These are phyloP conservation scores for Melospiza melodia DNA, from an alignment of 2,113 vertebrate species.

Conservation along the genomic window DNA sequence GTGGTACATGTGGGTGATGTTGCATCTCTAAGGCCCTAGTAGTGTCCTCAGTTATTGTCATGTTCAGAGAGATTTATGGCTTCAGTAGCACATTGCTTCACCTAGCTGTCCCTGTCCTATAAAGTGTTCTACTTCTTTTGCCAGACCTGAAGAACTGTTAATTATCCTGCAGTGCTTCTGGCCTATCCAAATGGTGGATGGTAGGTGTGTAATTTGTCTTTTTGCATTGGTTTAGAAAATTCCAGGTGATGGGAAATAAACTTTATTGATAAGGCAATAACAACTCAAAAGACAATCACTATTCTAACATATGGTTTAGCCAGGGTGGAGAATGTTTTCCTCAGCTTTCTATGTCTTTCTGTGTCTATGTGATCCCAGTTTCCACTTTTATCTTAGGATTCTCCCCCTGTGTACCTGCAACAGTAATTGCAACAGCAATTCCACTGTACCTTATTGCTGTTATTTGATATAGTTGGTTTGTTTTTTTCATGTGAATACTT, in stretches of 20 bases:
- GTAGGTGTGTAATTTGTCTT: conserved; percentile 60
- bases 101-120: conserved; percentile 33
- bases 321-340: not conserved
- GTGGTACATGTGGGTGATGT: not conserved
- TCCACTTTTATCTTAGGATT: not conserved
- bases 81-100: conserved; percentile 1
- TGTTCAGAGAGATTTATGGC: not conserved
- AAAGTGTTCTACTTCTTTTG: conserved; percentile 54
- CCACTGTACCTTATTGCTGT: not conserved
- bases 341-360: not conserved
- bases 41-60: not conserved
- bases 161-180: conserved; percentile 57
- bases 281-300: not conserved
- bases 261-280: not conserved
- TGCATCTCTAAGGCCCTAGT: not conserved
- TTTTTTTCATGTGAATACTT: not conserved
- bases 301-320: not conserved
- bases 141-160: conserved; percentile 54
- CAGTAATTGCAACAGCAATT: not conserved
- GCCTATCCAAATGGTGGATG: conserved; percentile 56
- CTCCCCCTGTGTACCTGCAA: not conserved
- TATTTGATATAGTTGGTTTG: not conserved
- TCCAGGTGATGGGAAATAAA: not conserved
- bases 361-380: not conserved
- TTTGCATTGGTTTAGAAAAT: conserved; percentile 51